Evolutionary conservation across 2,797 vertebrate genomes (phyloP).

Genomic region (Anguilla marmorata): DNA sequence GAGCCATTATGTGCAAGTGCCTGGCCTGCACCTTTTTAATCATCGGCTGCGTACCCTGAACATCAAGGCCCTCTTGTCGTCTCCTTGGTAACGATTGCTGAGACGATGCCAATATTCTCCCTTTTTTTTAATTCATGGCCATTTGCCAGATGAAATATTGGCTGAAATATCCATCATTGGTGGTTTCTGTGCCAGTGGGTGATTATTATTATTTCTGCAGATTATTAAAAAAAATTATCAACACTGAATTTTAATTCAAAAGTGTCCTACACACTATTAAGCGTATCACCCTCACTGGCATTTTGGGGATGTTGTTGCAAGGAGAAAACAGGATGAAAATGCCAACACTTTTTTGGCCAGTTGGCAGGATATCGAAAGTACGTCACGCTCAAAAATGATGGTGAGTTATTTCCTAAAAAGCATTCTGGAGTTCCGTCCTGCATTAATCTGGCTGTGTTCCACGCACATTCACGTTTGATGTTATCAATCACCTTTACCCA

Average conservation of each 20-base stretch:
- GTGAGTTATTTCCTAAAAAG: neutral
- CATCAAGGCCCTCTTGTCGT: neutral
- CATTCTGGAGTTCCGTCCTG: neutral
- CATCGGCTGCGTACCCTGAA: neutral
- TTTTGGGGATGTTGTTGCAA: neutral
- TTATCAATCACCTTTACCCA: neutral
- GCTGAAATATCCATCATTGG: neutral
- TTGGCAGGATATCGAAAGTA: neutral
- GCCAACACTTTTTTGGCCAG: neutral
- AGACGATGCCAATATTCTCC: neutral
- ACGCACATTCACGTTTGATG: neutral
- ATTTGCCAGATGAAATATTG: neutral
- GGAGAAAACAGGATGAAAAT: neutral
- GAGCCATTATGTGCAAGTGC: neutral
- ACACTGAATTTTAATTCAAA: neutral
- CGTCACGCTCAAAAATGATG: neutral
- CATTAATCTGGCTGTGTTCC: neutral
- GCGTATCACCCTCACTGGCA: neutral
- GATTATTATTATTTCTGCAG: neutral
- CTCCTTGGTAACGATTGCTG: conserved; percentile 8
- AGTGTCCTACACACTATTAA: neutral
- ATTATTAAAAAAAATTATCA: neutral
- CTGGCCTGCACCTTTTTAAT: neutral
- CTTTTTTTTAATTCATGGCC: neutral
- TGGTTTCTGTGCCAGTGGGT: neutral